A percentile compares a stretch with the other conserved stretches of the same genome.
Conservation (phyloP, 1,140 invertebrate species). For the Zaprionus tsacasi region DNA sequence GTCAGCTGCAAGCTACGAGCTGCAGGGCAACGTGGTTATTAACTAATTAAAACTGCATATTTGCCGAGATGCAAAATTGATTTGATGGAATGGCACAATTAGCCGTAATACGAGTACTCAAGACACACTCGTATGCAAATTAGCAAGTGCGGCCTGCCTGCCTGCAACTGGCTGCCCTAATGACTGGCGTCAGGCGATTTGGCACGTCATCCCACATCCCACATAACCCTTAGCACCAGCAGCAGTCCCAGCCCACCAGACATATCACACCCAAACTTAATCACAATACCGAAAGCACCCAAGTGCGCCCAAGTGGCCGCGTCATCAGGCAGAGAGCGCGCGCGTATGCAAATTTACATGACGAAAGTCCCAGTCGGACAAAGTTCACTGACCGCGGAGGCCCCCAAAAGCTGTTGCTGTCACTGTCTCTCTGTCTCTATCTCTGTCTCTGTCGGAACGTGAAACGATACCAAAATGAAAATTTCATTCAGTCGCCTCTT, state of each 20-base stretch:
- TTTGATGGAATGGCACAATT: conserved; percentile 51
- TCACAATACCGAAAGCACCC: conserved; percentile 14
- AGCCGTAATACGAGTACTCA: conserved; percentile 34
- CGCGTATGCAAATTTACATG: conserved; percentile 69
- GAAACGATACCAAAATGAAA: conserved; percentile 65
- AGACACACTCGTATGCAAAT: conserved; percentile 17
- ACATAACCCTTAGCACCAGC: background rate
- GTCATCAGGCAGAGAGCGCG: conserved; percentile 45
- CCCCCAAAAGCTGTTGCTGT: conserved; percentile 22
- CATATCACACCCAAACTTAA: conserved; percentile 16
- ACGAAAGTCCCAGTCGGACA: conserved; percentile 80
- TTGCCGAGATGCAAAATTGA: conserved; percentile 71
- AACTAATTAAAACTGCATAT: conserved; percentile 82
- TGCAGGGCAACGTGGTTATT: conserved; percentile 56
- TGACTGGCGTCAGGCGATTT: conserved; percentile 14
- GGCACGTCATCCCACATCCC: conserved; percentile 30
- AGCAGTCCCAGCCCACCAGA: background rate
- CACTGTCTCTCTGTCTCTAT: background rate
- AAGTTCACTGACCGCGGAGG: conserved; percentile 72
- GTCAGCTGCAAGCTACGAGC: conserved; percentile 54
- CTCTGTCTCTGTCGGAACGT: conserved; percentile 12
- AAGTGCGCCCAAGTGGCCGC: conserved; percentile 45
- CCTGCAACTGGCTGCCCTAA: conserved; percentile 14
- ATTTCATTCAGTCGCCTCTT: conserved; percentile 68
- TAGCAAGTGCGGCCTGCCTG: conserved; percentile 8